Conservation (phyloP, 2,797 vertebrate species). For the Parambassis ranga region DNA sequence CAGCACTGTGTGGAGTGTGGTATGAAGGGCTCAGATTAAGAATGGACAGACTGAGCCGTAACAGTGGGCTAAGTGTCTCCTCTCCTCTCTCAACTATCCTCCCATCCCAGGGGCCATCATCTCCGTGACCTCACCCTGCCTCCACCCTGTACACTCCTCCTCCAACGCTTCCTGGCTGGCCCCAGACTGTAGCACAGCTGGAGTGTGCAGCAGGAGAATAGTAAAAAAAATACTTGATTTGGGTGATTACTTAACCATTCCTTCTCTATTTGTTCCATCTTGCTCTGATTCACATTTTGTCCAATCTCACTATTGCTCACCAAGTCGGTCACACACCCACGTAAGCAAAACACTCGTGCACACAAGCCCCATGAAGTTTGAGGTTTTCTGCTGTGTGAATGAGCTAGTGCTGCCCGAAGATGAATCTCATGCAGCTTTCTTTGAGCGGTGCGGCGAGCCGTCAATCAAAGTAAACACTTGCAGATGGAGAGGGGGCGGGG, state of each 20-base stretch:
- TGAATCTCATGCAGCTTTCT: slow-evolving; percentile 35
- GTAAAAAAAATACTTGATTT: slow-evolving; percentile 15
- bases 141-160: slow-evolving; percentile 60
- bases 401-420: slow-evolving; percentile 18
- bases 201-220: slow-evolving; percentile 42
- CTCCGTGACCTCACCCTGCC: slow-evolving; percentile 71
- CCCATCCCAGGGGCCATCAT: slow-evolving; percentile 64
- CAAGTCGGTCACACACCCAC: slow-evolving; percentile 53
- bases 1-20: slow-evolving; percentile 9
- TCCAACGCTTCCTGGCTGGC: slow-evolving; percentile 64
- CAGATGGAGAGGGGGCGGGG: slow-evolving; percentile 59
- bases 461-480: slow-evolving; percentile 65
- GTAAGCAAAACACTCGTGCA: slow-evolving; percentile 33
- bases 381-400: slow-evolving; percentile 47
- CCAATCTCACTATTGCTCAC: slow-evolving; percentile 36
- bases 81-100: slow-evolving; percentile 48
- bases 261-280: slow-evolving; percentile 46
- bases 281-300: slow-evolving; percentile 48
- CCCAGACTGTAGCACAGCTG: slow-evolving; percentile 64
- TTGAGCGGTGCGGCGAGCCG: slow-evolving; percentile 41
- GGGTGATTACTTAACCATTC: slow-evolving; percentile 66
- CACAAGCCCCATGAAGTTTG: slow-evolving; percentile 33
- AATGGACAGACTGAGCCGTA: slow-evolving; percentile 42
- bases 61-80: slow-evolving; percentile 61
- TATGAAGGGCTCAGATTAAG: slow-evolving; percentile 16